Conservation (phyloP, 2,888 invertebrate genomes). For the Pseudoips prasinana region DNA sequence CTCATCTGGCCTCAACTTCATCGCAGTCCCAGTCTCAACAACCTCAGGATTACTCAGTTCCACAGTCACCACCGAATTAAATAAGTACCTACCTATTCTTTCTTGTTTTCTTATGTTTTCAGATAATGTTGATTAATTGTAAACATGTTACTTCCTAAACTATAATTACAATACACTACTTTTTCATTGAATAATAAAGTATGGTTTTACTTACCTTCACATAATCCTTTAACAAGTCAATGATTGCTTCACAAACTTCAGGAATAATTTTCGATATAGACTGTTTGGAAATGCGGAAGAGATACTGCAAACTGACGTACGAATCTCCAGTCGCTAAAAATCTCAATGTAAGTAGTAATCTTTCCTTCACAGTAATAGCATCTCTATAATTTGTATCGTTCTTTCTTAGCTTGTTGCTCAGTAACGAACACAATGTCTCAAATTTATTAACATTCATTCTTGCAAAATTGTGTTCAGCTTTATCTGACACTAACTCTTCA, state of each 20-base stretch:
- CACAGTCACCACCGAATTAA: slow-evolving; percentile 24
- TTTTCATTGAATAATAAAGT: slow-evolving; percentile 17
- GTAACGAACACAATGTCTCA: slow-evolving; percentile 27
- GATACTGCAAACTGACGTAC: slow-evolving; percentile 23
- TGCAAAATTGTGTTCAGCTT: slow-evolving; percentile 27
- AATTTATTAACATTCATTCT: slow-evolving; percentile 24
- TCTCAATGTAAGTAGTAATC: too few species aligned
- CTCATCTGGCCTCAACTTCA: too few species aligned
- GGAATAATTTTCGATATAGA: slow-evolving; percentile 26
- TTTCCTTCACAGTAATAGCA: too few species aligned
- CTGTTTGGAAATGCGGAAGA: slow-evolving; percentile 28
- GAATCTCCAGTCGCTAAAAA: too few species aligned
- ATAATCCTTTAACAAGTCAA: too few species aligned
- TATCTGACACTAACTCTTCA: slow-evolving; percentile 18
- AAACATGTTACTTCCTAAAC: slow-evolving; percentile 13
- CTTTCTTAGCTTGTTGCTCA: too few species aligned
- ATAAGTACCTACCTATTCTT: slow-evolving; percentile 11
- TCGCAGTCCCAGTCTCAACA: too few species aligned
- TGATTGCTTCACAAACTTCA: too few species aligned
- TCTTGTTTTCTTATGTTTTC: slow-evolving; percentile 4
- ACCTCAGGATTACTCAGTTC: slow-evolving; percentile 11
- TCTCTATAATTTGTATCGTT: too few species aligned
- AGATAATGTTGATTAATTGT: slow-evolving; percentile 14
- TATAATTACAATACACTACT: too few species aligned
- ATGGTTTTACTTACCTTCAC: slow-evolving; percentile 24